Percentiles rank a stretch among this genome's conserved stretches.
phyloP scores from a whole-genome alignment of 1,140 invertebrate species.

The Drosophila virilis region DNA sequence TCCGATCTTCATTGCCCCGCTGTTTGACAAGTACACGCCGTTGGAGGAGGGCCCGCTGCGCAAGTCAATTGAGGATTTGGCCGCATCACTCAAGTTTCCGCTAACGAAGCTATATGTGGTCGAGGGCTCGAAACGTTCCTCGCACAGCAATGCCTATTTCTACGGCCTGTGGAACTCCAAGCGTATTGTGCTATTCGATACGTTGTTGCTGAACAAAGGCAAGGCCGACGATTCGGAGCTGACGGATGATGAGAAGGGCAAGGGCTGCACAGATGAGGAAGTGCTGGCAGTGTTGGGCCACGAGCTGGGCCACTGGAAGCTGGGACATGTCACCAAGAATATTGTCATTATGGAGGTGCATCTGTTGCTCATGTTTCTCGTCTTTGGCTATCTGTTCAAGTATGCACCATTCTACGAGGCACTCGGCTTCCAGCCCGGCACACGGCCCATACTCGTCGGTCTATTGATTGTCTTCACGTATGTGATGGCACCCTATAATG shows the following conservation, averaged over 20 bases:
- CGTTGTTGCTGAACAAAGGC: constrained; percentile 86
- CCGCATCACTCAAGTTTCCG: constrained; percentile 95
- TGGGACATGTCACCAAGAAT: constrained; percentile 95
- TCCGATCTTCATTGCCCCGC: constrained; percentile 97
- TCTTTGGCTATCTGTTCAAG: constrained; percentile 95
- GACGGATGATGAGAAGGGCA: constrained; percentile 85
- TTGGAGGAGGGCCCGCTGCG: constrained; percentile 95
- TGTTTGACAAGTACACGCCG: constrained; percentile 99
- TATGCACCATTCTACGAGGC: constrained; percentile 91
- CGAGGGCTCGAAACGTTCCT: constrained; percentile 97
- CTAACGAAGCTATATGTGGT: constrained; percentile 98
- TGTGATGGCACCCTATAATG: constrained; percentile 97
- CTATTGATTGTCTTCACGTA: constrained; percentile 96
- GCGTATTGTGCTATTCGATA: constrained; percentile 99
- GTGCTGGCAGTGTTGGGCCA: constrained; percentile 97
- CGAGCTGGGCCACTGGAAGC: constrained; percentile 99
- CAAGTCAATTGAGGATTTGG: constrained; percentile 94
- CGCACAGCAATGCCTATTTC: constrained; percentile 99
- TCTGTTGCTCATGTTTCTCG: constrained; percentile 91
- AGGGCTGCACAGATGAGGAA: constrained; percentile 96
- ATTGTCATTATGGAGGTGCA: constrained; percentile 92
- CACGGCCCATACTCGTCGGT: constrained; percentile 95
- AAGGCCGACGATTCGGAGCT: constrained; percentile 79
- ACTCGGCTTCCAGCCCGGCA: constrained; percentile 92
- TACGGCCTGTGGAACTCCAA: constrained; percentile 99